phyloP scores from a whole-genome alignment of 1,140 invertebrate species.

The Trinorchestia longiramus region DNA sequence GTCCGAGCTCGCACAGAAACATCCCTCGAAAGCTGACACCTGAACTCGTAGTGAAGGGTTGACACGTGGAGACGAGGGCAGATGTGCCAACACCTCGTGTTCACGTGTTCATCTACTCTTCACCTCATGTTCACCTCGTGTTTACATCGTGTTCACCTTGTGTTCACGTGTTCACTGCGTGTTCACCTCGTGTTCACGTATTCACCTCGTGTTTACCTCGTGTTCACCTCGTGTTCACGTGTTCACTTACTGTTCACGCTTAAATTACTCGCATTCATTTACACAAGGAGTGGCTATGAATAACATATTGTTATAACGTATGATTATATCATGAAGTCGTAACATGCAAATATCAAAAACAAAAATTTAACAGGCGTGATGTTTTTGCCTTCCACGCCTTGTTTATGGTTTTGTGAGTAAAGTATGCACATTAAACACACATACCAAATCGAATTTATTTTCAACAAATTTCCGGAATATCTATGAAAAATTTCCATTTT shows the following conservation, averaged over 20 bases:
- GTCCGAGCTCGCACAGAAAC: not conserved
- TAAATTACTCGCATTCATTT: too few species aligned
- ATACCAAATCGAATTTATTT: too few species aligned
- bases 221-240: not conserved
- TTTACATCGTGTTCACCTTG: not conserved
- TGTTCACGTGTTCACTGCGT: not conserved
- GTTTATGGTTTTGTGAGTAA: too few species aligned
- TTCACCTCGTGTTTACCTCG: not conserved
- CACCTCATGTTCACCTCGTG: not conserved
- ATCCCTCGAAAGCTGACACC: not conserved
- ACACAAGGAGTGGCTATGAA: too few species aligned
- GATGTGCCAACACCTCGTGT: not conserved
- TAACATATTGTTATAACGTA: too few species aligned
- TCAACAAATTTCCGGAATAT: too few species aligned
- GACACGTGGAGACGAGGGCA: not conserved
- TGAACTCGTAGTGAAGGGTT: not conserved
- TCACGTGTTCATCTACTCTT: not conserved
- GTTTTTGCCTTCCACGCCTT: too few species aligned
- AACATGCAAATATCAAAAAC: too few species aligned
- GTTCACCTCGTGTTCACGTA: not conserved
- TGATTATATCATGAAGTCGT: too few species aligned
- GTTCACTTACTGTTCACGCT: not conserved
- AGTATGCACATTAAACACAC: too few species aligned
- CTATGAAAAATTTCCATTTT: too few species aligned
- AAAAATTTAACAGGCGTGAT: too few species aligned